These are phyloP conservation scores for Phoeniculus purpureus DNA, from an alignment of 2,797 vertebrate species.

Conservation along the genomic window DNA sequence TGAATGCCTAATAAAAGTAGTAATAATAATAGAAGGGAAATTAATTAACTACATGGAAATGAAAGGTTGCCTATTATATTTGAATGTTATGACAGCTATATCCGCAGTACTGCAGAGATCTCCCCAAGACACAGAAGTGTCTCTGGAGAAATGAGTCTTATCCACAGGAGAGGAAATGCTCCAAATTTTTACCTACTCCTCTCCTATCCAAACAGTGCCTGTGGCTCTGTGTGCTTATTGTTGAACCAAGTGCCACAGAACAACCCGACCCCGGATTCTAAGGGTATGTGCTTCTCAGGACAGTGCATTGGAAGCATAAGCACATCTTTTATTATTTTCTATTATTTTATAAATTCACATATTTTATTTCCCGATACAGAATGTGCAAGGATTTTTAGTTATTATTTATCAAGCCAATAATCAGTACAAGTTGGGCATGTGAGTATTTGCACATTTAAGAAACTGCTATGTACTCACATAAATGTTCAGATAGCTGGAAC, in stretches of 20 bases:
- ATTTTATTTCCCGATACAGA: not conserved
- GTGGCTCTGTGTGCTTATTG: not conserved
- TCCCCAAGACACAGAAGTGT: accelerated
- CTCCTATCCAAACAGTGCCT: not conserved
- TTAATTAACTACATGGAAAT: not conserved
- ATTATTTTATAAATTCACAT: not conserved
- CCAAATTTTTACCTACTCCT: not conserved
- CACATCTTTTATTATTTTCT: not conserved
- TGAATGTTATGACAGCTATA: not conserved
- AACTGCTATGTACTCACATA: not conserved
- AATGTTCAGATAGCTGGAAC: too few species aligned
- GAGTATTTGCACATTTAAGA: not conserved
- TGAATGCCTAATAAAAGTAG: not conserved
- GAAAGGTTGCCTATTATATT: not conserved
- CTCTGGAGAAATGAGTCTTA: not conserved
- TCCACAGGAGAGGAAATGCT: not conserved
- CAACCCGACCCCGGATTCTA: not conserved
- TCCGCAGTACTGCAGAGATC: not conserved
- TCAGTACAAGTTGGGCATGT: not conserved
- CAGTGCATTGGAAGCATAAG: not conserved
- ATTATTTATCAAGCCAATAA: not conserved
- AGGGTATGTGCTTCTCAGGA: accelerated
- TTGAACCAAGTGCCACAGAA: not conserved
- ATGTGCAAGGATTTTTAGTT: not conserved
- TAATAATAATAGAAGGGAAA: not conserved